phyloP scores from a whole-genome alignment of 2,797 vertebrate genomes.

The Pseudochirops cupreus region DNA sequence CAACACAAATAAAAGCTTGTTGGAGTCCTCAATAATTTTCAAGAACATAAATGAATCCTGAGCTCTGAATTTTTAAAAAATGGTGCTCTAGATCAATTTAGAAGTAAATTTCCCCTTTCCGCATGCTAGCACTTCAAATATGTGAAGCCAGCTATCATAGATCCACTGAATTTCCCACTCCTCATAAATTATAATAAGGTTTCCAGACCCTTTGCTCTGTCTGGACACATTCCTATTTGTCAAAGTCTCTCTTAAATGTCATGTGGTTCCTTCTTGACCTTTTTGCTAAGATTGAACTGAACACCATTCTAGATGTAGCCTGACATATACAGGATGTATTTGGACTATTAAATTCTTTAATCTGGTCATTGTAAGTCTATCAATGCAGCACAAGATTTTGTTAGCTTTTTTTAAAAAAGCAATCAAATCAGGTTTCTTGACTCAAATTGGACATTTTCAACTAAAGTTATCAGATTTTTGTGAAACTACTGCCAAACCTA shows the following conservation, averaged over 20 bases:
- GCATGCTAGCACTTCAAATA: neutral
- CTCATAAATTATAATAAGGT: neutral
- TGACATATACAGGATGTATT: neutral
- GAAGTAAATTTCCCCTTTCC: neutral
- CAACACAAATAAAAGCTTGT: neutral
- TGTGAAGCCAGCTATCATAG: neutral
- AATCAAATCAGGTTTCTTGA: constrained; percentile 22
- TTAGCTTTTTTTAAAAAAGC: neutral
- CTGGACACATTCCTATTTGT: neutral
- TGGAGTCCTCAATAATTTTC: neutral
- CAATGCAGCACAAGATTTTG: neutral
- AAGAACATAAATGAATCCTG: neutral
- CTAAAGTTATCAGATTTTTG: neutral
- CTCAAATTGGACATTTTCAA: neutral
- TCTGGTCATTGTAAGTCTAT: neutral
- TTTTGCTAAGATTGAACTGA: neutral
- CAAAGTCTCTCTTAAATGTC: neutral
- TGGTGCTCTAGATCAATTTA: neutral
- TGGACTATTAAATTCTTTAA: neutral
- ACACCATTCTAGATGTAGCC: neutral
- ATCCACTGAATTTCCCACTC: neutral
- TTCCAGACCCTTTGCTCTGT: neutral
- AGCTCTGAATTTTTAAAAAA: neutral
- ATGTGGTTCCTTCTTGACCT: neutral
- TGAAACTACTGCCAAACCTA: neutral